A percentile compares a stretch with the other conserved stretches of the same genome.
These are phyloP conservation scores for Mustela nigripes DNA, from an alignment of 2,113 vertebrate genomes.

Conservation along the genomic window DNA sequence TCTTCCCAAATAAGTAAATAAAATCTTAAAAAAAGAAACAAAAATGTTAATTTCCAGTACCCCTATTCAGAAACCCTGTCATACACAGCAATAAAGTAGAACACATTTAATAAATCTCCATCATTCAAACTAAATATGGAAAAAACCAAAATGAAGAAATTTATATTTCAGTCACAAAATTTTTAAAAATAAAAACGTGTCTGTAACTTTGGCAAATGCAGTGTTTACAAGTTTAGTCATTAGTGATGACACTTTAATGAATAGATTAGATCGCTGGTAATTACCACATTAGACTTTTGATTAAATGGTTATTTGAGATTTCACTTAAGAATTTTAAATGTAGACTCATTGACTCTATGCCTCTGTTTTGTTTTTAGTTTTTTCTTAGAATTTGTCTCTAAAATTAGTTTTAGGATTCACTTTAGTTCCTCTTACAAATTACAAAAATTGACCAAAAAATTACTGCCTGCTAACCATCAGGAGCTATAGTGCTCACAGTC, in stretches of 20 bases:
- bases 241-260: background rate
- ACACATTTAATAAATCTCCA: background rate
- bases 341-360: background rate
- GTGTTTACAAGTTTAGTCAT: background rate
- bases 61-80: background rate
- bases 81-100: background rate
- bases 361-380: background rate
- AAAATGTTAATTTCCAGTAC: background rate
- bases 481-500: background rate
- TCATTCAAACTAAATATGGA: background rate
- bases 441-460: background rate
- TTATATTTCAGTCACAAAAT: conserved; percentile 5
- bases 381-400: background rate
- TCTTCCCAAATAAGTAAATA: background rate
- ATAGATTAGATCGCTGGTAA: background rate
- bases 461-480: background rate
- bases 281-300: background rate
- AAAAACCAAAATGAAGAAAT: conserved; percentile 16
- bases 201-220: background rate
- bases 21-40: background rate
- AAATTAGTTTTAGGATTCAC: background rate
- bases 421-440: background rate
- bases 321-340: background rate
- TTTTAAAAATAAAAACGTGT: background rate
- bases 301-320: background rate